These are phyloP conservation scores for Passer montanus DNA, from an alignment of 2,113 vertebrate species.

Conservation along the genomic window DNA sequence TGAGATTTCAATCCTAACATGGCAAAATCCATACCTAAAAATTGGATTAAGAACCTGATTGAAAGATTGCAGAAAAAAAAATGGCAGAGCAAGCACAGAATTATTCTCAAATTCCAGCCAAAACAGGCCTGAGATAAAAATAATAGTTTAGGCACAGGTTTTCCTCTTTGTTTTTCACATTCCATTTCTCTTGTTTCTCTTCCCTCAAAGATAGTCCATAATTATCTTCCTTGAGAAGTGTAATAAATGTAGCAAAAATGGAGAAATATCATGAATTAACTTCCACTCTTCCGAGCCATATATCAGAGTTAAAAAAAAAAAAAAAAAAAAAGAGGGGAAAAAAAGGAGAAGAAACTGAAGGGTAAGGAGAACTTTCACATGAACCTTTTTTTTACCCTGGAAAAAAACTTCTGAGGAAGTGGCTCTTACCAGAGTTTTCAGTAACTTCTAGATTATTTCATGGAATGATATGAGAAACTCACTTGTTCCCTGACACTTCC, in stretches of 20 bases:
- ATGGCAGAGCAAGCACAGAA: background rate
- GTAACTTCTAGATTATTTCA: constrained; percentile 19
- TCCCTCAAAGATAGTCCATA: background rate
- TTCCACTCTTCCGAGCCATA: constrained; percentile 41
- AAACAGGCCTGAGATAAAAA: background rate
- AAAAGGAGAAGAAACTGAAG: background rate
- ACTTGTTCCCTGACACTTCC: background rate
- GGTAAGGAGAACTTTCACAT: constrained; percentile 40
- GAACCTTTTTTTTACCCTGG: background rate
- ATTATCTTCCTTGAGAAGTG: constrained; percentile 40
- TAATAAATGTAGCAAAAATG: constrained; percentile 42
- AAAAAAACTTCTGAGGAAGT: constrained; percentile 19
- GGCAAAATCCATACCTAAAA: background rate
- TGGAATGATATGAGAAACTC: background rate
- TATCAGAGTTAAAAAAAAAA: background rate
- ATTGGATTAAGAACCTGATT: background rate
- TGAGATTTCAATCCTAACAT: background rate
- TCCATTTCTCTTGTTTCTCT: background rate
- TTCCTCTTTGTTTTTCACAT: constrained; percentile 52
- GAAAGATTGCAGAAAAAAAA: background rate
- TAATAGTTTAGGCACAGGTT: background rate
- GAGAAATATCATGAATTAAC: background rate
- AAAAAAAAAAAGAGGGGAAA: background rate
- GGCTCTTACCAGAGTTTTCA: constrained; percentile 14
- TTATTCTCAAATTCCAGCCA: constrained; percentile 29